Conservation (phyloP, 2,888 invertebrate genomes). For the Tetanocera ferruginea region DNA sequence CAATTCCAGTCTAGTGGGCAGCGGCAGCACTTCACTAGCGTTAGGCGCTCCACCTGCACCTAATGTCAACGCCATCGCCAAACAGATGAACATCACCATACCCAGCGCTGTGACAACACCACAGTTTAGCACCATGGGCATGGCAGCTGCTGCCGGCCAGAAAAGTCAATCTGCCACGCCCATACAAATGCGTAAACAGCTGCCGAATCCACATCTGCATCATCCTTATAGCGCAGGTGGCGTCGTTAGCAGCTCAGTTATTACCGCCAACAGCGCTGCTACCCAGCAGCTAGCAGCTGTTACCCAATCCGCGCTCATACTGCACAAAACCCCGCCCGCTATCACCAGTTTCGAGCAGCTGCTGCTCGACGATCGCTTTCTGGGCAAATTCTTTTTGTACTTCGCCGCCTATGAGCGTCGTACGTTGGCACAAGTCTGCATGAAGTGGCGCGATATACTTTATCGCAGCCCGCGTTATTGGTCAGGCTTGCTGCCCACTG, state of each 20-base stretch:
- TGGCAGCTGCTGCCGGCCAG: slow-evolving; percentile 59
- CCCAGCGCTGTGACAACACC: slow-evolving; percentile 55
- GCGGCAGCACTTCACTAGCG: slow-evolving; percentile 54
- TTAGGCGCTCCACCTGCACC: slow-evolving; percentile 64
- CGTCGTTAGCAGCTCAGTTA: slow-evolving; percentile 27
- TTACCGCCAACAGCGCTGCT: slow-evolving; percentile 46
- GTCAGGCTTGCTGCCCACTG: slow-evolving; percentile 86
- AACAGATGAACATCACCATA: slow-evolving; percentile 65
- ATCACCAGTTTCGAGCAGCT: slow-evolving; percentile 81
- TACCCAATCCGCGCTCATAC: slow-evolving; percentile 56
- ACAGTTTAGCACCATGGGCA: slow-evolving; percentile 64
- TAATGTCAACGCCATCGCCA: slow-evolving; percentile 65
- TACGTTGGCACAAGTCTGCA: slow-evolving; percentile 86
- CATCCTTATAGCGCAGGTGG: slow-evolving; percentile 59
- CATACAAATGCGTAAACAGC: slow-evolving; percentile 66
- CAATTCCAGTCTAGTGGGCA: slow-evolving; percentile 59
- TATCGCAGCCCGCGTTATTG: slow-evolving; percentile 91
- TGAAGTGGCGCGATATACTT: slow-evolving; percentile 88
- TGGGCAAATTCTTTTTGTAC: slow-evolving; percentile 86
- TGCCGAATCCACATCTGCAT: slow-evolving; percentile 67
- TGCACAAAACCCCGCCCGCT: slow-evolving; percentile 72
- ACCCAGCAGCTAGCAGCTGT: slow-evolving; percentile 65
- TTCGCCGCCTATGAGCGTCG: slow-evolving; percentile 85
- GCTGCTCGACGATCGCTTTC: slow-evolving; percentile 86
- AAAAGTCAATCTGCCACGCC: slow-evolving; percentile 65